Percentiles rank a stretch among this genome's conserved stretches.
Conservation (phyloP, 2,888 invertebrate genomes). For the Chrysolina americana region DNA sequence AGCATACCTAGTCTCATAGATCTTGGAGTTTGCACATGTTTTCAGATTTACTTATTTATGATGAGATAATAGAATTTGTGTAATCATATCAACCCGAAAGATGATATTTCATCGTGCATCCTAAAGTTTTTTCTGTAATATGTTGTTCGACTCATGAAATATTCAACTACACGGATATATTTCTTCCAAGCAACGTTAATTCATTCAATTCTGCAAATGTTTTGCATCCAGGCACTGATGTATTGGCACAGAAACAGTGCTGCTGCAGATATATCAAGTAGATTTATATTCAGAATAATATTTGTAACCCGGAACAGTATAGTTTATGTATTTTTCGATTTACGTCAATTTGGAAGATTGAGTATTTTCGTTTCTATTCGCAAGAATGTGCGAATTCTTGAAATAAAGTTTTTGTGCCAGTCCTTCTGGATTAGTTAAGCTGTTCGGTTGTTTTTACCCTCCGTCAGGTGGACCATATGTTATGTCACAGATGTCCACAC, state of each 20-base stretch:
- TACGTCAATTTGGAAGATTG: slow-evolving; percentile 22
- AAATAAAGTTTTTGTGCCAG: not conserved
- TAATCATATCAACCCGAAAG: too few species aligned
- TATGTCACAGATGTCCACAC: not conserved
- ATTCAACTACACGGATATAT: too few species aligned
- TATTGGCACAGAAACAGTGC: slow-evolving; percentile 17
- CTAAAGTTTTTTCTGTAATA: too few species aligned
- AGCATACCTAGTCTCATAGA: too few species aligned
- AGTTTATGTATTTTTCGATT: not conserved
- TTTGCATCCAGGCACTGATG: not conserved
- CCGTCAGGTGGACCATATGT: not conserved
- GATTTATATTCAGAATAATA: slow-evolving; percentile 1
- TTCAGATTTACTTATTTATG: too few species aligned
- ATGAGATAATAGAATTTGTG: too few species aligned
- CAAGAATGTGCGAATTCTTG: not conserved
- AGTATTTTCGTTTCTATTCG: not conserved
- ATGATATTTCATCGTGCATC: too few species aligned
- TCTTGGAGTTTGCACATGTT: too few species aligned
- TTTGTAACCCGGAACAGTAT: slow-evolving; percentile 3
- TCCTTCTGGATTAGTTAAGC: not conserved
- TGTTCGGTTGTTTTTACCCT: not conserved
- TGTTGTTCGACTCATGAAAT: too few species aligned
- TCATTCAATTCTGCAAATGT: not conserved
- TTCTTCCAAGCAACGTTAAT: too few species aligned
- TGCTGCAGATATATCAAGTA: slow-evolving; percentile 10